A percentile compares a stretch with the other conserved stretches of the same genome.
Conservation (phyloP, 2,888 invertebrate genomes). For the Nebria salina region DNA sequence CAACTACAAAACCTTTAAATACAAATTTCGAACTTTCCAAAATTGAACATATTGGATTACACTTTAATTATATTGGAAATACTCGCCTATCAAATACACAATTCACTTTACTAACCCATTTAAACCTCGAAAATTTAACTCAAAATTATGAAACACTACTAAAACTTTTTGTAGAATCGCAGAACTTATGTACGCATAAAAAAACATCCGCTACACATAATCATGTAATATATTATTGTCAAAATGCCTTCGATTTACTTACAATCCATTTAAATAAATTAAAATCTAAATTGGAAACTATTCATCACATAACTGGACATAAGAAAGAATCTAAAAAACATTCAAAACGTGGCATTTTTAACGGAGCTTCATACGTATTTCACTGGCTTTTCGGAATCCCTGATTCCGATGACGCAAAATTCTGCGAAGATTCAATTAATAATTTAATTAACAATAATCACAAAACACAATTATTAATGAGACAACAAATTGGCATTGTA, state of each 20-base stretch:
- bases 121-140: not conserved
- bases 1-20: not conserved
- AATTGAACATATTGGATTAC: not conserved
- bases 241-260: not conserved
- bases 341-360: slow-evolving; percentile 8
- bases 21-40: not conserved
- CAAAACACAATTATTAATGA: slow-evolving; percentile 7
- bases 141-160: not conserved
- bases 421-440: slow-evolving; percentile 5
- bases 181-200: slow-evolving; percentile 2
- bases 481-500: not conserved
- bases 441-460: not conserved
- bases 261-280: not conserved
- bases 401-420: slow-evolving; percentile 3
- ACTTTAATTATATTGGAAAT: slow-evolving; percentile 3
- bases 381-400: slow-evolving; percentile 10
- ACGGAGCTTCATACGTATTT: not conserved
- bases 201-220: not conserved
- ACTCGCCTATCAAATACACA: not conserved
- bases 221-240: not conserved
- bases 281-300: not conserved
- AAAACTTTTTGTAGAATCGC: not conserved
- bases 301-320: too few relatives aligned
- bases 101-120: not conserved
- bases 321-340: not conserved